Percentiles rank a stretch among this genome's conserved stretches.
These are phyloP conservation scores for Exocentrus adspersus DNA, from an alignment of 2,888 invertebrate genomes.

Conservation along the genomic window DNA sequence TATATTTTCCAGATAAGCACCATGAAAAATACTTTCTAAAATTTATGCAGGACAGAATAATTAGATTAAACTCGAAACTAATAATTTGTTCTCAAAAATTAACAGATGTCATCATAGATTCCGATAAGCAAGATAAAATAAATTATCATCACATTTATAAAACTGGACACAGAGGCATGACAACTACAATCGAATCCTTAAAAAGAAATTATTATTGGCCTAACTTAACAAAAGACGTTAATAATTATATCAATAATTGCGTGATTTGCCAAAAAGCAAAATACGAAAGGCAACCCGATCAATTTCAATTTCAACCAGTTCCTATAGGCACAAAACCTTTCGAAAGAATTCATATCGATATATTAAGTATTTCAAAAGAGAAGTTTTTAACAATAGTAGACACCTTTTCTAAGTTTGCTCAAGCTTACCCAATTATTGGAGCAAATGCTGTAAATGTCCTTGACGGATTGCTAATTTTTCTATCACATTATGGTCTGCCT, in stretches of 20 bases:
- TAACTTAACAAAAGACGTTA: too few relatives aligned
- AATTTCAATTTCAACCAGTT: conserved; percentile 10
- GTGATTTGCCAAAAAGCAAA: neutral
- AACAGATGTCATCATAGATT: neutral
- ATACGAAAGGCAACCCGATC: neutral
- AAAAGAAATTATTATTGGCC: too few relatives aligned
- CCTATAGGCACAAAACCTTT: neutral
- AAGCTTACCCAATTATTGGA: neutral
- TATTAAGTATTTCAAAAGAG: conserved; percentile 4
- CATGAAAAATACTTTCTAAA: too few relatives aligned
- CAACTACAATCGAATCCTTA: too few relatives aligned
- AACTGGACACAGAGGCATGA: neutral
- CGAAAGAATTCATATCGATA: conserved; percentile 6
- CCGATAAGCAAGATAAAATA: too few relatives aligned
- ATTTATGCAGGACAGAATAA: neutral
- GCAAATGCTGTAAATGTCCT: neutral
- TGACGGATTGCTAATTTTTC: neutral
- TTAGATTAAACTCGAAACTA: neutral
- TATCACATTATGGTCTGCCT: too few relatives aligned
- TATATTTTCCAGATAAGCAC: too few relatives aligned
- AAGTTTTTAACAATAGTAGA: neutral
- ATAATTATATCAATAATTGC: too few relatives aligned
- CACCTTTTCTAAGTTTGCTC: neutral
- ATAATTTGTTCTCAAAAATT: neutral
- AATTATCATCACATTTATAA: neutral